phyloP scores from a whole-genome alignment of 2,888 invertebrate genomes.

The Vanessa cardui region DNA sequence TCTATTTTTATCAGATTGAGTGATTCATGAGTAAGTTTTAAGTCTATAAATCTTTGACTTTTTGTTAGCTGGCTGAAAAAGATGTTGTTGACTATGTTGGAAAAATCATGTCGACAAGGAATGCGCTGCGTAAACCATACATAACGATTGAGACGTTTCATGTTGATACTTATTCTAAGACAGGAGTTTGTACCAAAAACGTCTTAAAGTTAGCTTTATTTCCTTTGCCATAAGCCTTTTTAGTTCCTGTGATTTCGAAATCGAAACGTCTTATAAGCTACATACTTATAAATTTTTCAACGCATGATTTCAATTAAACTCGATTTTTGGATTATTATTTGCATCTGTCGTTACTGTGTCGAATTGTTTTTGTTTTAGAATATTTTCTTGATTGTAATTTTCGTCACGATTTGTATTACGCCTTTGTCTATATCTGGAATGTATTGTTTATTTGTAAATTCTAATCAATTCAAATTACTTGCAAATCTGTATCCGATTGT shows the following conservation, averaged over 20 bases:
- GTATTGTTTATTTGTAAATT: constrained; percentile 22
- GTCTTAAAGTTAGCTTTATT: too few relatives aligned
- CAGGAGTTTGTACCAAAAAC: too few relatives aligned
- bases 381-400: constrained; percentile 20
- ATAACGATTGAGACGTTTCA: too few relatives aligned
- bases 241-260: not conserved
- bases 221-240: too few relatives aligned
- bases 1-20: too few relatives aligned
- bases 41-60: too few relatives aligned
- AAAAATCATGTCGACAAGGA: too few relatives aligned
- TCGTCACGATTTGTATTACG: constrained; percentile 29
- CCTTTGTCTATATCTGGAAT: constrained; percentile 14
- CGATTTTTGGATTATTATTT: constrained; percentile 1
- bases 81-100: too few relatives aligned
- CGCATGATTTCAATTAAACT: not conserved
- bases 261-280: not conserved
- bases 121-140: too few relatives aligned
- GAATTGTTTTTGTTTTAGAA: constrained; percentile 10
- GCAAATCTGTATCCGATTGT: constrained; percentile 8
- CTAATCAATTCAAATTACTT: constrained; percentile 13
- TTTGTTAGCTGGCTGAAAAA: too few relatives aligned
- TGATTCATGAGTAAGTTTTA: too few relatives aligned
- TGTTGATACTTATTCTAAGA: too few relatives aligned
- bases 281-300: not conserved
- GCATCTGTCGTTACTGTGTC: not conserved